Evolutionary conservation across 2,888 invertebrate species (phyloP), one percentile per base, ranked within the genome.

Genomic region (Drosophila ezoana): DNA sequence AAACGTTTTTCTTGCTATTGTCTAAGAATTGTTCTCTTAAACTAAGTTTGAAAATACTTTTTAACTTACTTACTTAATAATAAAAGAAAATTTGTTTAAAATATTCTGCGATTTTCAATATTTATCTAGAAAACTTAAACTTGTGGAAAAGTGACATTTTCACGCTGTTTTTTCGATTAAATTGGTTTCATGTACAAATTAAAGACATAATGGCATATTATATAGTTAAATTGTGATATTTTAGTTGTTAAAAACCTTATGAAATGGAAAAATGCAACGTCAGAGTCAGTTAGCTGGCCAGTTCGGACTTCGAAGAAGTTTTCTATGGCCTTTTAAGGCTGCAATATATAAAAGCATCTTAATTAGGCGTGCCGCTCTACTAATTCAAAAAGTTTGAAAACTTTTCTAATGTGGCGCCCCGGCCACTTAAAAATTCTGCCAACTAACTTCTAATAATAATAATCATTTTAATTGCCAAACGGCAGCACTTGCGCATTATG

Each of bases 391-490:
- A 71, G 61, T 75, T 72, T 66, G 45, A 11, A 63, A 81, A 84
- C 59, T 82, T 82, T 82, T 82, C 80, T 75, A 79, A 81, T 81
- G 81, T 74, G 66, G 81, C 81, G 72, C 75, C 66, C 70, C 59
- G 57, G 49, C 64, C 75, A 85, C 75, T 80, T 67, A 68, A 83
- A 83, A 81, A 70, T 79, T 76, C 66, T 77, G 79, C 81, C 87
- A 83, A 86, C 81, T 86, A 86, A 86, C 84, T 84, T 84, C 71
- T 74, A 74, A 86, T 84, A 86, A 84, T 63, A 64, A 70, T 76
- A 62, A 83, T 86, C 81, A 81, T 84, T 87, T 87, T 87, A 84
- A 84, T 84, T 87, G 84, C 87, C 77, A 83, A 81, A 79, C 74
- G 76, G 67, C 78, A 73, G 80, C 73, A 75, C 68, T 85, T 75